A percentile compares a stretch with the other conserved stretches of the same genome.
These are phyloP conservation scores for Hiodon tergisus DNA, from an alignment of 2,113 vertebrate species.

Conservation along the genomic window DNA sequence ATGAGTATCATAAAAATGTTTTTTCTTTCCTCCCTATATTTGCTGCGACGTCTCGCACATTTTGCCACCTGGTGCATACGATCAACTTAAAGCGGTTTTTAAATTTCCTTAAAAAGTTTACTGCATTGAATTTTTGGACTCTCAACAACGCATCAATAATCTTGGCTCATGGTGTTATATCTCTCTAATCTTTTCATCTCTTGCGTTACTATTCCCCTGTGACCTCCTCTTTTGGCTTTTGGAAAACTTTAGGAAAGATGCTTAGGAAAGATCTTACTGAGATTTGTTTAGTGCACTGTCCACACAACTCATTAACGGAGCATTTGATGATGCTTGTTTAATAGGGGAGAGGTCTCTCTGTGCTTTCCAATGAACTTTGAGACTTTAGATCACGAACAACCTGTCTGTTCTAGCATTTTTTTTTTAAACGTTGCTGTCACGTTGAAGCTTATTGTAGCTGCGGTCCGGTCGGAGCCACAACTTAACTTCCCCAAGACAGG, in stretches of 20 bases:
- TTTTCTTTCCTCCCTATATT: background rate
- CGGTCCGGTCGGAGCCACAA: constrained; percentile 17
- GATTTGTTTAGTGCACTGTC: background rate
- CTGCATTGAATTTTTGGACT: constrained; percentile 30
- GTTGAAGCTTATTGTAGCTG: too few species aligned
- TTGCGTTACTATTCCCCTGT: background rate
- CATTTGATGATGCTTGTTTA: background rate
- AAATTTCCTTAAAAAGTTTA: constrained; percentile 32
- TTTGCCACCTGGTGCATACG: constrained; percentile 2
- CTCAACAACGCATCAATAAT: constrained; percentile 27
- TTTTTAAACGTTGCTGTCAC: too few species aligned
- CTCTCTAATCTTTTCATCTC: background rate
- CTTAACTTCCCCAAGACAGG: constrained; percentile 20
- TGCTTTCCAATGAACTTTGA: too few species aligned
- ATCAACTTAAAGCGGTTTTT: constrained; percentile 15
- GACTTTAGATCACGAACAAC: too few species aligned
- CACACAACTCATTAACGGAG: background rate
- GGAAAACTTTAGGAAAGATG: too few species aligned
- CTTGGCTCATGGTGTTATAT: constrained; percentile 9
- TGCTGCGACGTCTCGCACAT: background rate
- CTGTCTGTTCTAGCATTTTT: too few species aligned
- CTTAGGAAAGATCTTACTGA: background rate
- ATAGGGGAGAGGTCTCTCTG: too few species aligned
- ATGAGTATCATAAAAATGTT: constrained; percentile 16
- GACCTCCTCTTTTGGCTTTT: too few species aligned